Base-by-base conservation (phyloP, 2,888 invertebrate species). In the Eristalinus sepulchralis region DNA sequence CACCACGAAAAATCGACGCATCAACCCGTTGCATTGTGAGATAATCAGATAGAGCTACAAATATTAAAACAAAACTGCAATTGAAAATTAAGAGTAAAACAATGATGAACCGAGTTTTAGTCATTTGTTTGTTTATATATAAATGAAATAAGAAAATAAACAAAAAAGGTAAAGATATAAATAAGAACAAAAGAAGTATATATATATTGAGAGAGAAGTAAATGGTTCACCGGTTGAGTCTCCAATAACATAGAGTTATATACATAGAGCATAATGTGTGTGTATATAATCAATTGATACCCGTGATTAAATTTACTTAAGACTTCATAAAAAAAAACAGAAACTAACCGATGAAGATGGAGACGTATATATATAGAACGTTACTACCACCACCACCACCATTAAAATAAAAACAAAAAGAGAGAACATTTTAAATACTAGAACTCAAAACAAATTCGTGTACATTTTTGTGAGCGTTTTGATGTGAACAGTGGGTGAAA, bases 261-360 rank as follows among this genome's bases (percentile, higher is more conserved):
- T 73, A 82, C 75, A 82, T 77, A 82, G 72, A 63, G 59, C 77
- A 78, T 73, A 81, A 68, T 70, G 63, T 80, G 68, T 47, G 47
- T 83, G 66, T 80, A 83, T 81, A 81, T 76, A 85, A 86, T 78
- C 70, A 64, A 83, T 78, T 83, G 75, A 79, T 86, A 86, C 82
- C 86, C 83, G 86, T 86, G 86, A 86, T 86, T 86, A 86, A 82
- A 78, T 86, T 83, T 86, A 86, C 70, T 86, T 86, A 83, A 86
- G 78, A 85, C 85, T 79, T 78, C 10, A 60, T 78, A 20, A 72
- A 60, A 33, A 73, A 66, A 59, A 36, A 76, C 36, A 47, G n/a
- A 57, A 62, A 27, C 20, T 9, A 79, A 55, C n/a, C 68, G 34
- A 47, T 8, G 47, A n/a, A 39, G 47, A 17, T 47, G 47, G 17